These are phyloP conservation scores for Chromobotia macracanthus DNA, from an alignment of 2,797 vertebrate genomes.

Conservation along the genomic window DNA sequence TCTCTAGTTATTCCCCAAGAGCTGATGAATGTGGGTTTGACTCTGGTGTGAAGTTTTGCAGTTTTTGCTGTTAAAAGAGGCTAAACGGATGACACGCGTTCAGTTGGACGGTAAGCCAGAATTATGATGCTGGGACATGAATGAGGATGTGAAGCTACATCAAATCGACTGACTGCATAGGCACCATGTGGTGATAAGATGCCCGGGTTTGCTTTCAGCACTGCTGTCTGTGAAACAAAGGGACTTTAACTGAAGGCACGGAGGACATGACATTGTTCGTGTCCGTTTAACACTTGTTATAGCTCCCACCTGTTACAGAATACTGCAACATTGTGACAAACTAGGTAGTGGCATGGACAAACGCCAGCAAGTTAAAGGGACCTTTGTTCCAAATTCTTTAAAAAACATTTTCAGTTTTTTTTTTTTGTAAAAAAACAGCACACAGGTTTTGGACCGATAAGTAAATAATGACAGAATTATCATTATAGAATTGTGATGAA, in stretches of 20 bases:
- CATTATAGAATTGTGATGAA: no score
- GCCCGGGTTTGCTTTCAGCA: slow-evolving; percentile 1
- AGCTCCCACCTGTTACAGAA: background rate
- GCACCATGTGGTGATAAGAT: slow-evolving; percentile 27
- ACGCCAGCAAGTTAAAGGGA: background rate
- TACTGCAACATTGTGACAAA: background rate
- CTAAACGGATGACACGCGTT: slow-evolving; percentile 49
- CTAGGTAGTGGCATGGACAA: background rate
- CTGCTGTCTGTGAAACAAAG: slow-evolving; percentile 17
- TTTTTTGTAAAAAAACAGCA: no score
- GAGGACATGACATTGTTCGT: background rate
- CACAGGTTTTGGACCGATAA: background rate
- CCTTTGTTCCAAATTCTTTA: no score
- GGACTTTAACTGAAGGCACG: slow-evolving; percentile 17
- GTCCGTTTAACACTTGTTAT: background rate
- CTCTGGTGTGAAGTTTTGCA: slow-evolving; percentile 22
- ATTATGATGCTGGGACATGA: slow-evolving; percentile 51
- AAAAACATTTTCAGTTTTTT: no score
- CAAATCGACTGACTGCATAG: slow-evolving; percentile 37
- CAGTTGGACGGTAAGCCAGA: slow-evolving; percentile 35
- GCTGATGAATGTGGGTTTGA: slow-evolving; percentile 36
- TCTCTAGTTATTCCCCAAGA: background rate
- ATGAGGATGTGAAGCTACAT: slow-evolving; percentile 43
- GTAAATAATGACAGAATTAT: background rate
- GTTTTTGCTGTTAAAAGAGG: slow-evolving; percentile 36